Evolutionary conservation across 2,113 vertebrate species (phyloP).

Genomic region (Proterorhinus semilunaris): DNA sequence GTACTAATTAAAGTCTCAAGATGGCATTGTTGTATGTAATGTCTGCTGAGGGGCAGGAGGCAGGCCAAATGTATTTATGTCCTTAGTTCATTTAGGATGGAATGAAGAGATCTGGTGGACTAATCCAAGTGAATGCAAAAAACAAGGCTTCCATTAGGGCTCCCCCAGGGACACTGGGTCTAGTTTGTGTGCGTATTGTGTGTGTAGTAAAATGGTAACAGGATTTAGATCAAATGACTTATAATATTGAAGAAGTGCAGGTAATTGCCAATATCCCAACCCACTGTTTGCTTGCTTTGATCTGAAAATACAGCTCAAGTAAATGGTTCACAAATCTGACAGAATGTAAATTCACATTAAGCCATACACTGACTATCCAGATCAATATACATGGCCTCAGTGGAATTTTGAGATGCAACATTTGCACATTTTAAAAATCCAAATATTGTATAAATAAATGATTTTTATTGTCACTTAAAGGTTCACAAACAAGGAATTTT

Average conservation of each 20-base stretch:
- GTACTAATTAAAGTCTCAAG: slow-evolving; percentile 64
- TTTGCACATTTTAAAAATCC: no score
- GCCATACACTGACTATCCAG: no score
- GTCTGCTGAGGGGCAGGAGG: slow-evolving; percentile 63
- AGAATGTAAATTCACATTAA: no score
- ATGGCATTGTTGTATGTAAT: slow-evolving; percentile 67
- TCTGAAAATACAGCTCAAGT: no score
- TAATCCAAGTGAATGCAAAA: slow-evolving; percentile 63
- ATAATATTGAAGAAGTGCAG: background rate
- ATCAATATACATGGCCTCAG: no score
- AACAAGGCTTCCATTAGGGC: slow-evolving; percentile 59
- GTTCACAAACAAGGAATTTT: no score
- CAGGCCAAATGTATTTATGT: slow-evolving; percentile 72
- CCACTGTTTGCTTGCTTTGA: no score
- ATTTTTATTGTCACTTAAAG: no score
- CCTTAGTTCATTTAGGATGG: slow-evolving; percentile 71
- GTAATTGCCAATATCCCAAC: no score
- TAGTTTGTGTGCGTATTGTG: background rate
- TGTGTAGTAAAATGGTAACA: background rate
- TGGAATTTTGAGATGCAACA: no score
- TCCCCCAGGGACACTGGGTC: slow-evolving; percentile 37
- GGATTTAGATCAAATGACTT: background rate
- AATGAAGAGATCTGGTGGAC: slow-evolving; percentile 63
- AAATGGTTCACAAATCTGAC: no score
- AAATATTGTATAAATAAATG: no score